Evolutionary conservation across 2,113 vertebrate genomes (phyloP).

Genomic region (Struthidea cinerea): DNA sequence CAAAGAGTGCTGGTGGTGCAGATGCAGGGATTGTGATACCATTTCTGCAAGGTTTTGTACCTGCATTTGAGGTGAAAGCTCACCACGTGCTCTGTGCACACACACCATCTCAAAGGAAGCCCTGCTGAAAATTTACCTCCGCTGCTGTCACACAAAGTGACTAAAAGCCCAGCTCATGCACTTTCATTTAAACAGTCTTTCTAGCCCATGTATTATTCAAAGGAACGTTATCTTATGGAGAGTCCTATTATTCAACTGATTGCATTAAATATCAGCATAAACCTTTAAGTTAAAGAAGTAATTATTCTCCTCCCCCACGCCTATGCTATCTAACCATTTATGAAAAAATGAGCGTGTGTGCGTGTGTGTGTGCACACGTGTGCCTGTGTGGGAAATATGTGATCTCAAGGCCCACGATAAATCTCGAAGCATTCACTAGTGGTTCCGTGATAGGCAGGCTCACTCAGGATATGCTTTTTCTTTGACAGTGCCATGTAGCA

Average conservation of each 20-base stretch:
- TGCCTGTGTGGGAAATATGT: background rate
- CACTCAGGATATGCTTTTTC: background rate
- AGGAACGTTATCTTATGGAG: background rate
- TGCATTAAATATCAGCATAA: background rate
- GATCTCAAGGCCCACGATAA: background rate
- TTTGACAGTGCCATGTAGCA: background rate
- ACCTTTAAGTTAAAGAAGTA: background rate
- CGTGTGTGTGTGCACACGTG: background rate
- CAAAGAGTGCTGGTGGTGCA: background rate
- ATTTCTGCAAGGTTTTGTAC: background rate
- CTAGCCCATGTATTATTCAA: background rate
- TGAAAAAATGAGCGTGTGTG: background rate
- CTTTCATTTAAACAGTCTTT: conserved; percentile 1
- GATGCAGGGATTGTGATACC: background rate
- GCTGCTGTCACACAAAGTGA: background rate
- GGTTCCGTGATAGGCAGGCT: background rate
- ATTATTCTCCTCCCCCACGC: background rate
- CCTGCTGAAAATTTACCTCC: background rate
- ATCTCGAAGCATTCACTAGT: background rate
- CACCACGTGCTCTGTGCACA: accelerated
- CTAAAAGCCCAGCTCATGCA: background rate
- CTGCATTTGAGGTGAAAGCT: background rate
- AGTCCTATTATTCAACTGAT: background rate
- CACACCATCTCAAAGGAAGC: background rate
- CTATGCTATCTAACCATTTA: background rate